Percentiles rank a stretch among this genome's conserved stretches.
Conservation (phyloP, 2,888 invertebrate species). For the Pharmacophagus antenor region DNA sequence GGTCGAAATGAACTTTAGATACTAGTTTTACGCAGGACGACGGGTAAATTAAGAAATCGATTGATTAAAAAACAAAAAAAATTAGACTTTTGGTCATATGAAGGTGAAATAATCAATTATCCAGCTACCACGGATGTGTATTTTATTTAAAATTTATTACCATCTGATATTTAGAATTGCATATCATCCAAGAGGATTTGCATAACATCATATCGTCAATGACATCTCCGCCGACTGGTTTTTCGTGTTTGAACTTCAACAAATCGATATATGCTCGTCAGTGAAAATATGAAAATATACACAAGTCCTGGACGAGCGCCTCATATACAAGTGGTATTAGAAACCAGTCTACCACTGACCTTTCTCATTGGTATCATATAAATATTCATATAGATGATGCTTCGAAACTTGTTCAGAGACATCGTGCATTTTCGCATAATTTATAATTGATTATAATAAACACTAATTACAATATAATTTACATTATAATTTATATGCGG, state of each 20-base stretch:
- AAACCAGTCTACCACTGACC: conserved; percentile 38
- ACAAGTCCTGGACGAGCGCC: conserved; percentile 1
- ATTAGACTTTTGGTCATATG: conserved; percentile 14
- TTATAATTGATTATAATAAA: conserved; percentile 23
- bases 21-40: conserved; percentile 1
- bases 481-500: conserved; percentile 6
- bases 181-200: conserved; percentile 9
- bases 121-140: neutral
- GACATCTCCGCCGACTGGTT: conserved; percentile 25
- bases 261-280: neutral
- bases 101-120: conserved; percentile 24
- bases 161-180: conserved; percentile 26
- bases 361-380: conserved; percentile 34
- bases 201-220: conserved; percentile 11
- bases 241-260: conserved; percentile 5
- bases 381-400: conserved; percentile 29
- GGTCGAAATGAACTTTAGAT: conserved; percentile 3
- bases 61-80: conserved; percentile 10
- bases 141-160: conserved; percentile 7
- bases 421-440: conserved; percentile 22
- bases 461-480: conserved; percentile 21
- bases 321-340: conserved; percentile 33
- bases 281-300: conserved; percentile 9
- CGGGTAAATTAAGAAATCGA: neutral
- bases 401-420: conserved; percentile 1